Evolutionary conservation across 1,140 invertebrate species (phyloP), one percentile per base, ranked within the genome.

Genomic region (Anthonomus grandis): DNA sequence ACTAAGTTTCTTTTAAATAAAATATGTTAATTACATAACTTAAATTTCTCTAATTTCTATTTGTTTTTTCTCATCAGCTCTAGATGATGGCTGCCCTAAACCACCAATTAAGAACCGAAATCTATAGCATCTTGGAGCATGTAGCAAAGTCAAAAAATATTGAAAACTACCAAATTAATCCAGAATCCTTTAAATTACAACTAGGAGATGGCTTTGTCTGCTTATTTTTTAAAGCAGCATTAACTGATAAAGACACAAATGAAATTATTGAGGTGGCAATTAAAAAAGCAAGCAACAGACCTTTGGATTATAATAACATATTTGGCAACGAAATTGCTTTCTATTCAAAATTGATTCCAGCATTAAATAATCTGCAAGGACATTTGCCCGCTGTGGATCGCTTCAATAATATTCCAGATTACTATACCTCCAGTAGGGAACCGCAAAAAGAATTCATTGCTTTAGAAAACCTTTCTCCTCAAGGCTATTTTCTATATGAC

Each of bases 401-500:
- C 27, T 50, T 50, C 21, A 36, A 50, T 21, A 50, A 50, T 22
- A 37, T 21, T 37, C 8, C 42, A 10, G 18, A 3, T 22, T 45
- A 22, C 42, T 45, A 22, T 15, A 21, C 17, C 24, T 45, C 17
- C 2, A 2, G 42, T 5, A 2, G 10, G 18, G 42, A 45, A 8
- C 5, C 21, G 17, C 3, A 12, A 17, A 27, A 27, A 17, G 21
- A 17, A n/a, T 53, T 31, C 18, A 42, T 53, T 2, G 51, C 39
- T 18, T 2, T 53, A 27, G 52, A 54, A 37, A n/a, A 55, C 36
- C 23, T 60, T 9, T 41, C 41, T 31, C 22, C 23, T 5, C 2
- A 22, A 8, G 57, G 50, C 19, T 60, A 41, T 34, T 15, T 23
- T n/a, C 38, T 60, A 38, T 17, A 39, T 22, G 37, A 60, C 25